phyloP scores from a whole-genome alignment of 2,888 invertebrate genomes.

The Lucinisca nassula region DNA sequence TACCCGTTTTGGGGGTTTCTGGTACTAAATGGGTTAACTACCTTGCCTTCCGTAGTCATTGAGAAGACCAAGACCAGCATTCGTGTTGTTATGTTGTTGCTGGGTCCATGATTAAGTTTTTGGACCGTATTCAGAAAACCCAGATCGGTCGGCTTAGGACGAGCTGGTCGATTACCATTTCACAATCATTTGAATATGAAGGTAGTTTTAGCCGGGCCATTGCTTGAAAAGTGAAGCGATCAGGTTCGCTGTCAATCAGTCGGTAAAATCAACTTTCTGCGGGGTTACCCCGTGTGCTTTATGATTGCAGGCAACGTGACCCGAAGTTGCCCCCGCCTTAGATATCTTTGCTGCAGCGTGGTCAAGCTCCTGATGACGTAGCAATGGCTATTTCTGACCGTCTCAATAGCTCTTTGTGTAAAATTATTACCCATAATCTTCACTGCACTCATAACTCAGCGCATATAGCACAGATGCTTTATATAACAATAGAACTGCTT shows the following conservation, averaged over 20 bases:
- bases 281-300: conserved; percentile 38
- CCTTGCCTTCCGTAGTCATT: too few relatives aligned
- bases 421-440: conserved; percentile 70
- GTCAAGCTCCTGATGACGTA: conserved; percentile 62
- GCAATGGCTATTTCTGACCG: conserved; percentile 67
- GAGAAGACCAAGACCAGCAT: too few relatives aligned
- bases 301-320: conserved; percentile 45
- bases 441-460: conserved; percentile 67
- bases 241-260: conserved; percentile 11
- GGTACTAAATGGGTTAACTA: too few relatives aligned
- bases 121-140: too few relatives aligned
- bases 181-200: too few relatives aligned
- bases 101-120: too few relatives aligned
- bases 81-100: too few relatives aligned
- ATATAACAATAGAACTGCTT: conserved; percentile 30
- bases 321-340: conserved; percentile 34
- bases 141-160: too few relatives aligned
- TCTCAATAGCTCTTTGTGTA: conserved; percentile 66
- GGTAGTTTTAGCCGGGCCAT: background rate
- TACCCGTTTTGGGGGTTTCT: too few relatives aligned
- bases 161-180: background rate
- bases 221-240: background rate
- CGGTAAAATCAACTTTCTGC: conserved; percentile 24
- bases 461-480: conserved; percentile 41
- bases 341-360: conserved; percentile 24